phyloP scores from a whole-genome alignment of 2,797 vertebrate species.

The Syngnathus acus region DNA sequence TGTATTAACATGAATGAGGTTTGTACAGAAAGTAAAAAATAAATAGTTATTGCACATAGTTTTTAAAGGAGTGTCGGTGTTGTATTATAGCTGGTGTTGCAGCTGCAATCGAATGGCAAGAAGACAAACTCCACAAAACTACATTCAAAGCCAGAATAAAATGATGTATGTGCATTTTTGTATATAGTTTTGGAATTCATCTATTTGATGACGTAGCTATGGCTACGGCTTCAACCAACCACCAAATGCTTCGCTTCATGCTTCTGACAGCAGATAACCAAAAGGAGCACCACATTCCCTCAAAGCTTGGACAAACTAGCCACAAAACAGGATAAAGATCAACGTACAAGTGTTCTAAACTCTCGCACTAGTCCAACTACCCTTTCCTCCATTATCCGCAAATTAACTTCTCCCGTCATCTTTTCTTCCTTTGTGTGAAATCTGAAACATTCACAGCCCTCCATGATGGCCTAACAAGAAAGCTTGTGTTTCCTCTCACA shows the following conservation, averaged over 20 bases:
- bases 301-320: neutral
- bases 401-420: conserved; percentile 23
- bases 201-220: neutral
- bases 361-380: conserved; percentile 7
- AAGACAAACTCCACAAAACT: too few relatives aligned
- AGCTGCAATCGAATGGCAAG: too few relatives aligned
- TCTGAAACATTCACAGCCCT: conserved; percentile 40
- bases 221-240: neutral
- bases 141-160: too few relatives aligned
- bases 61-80: too few relatives aligned
- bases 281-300: neutral
- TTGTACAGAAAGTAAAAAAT: too few relatives aligned
- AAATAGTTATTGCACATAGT: too few relatives aligned
- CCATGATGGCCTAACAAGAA: conserved; percentile 50
- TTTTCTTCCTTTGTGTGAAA: conserved; percentile 51
- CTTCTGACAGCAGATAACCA: neutral
- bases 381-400: conserved; percentile 6
- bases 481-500: conserved; percentile 49
- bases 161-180: too few relatives aligned
- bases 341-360: conserved; percentile 3
- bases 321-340: neutral
- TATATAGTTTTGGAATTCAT: too few relatives aligned
- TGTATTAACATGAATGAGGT: too few relatives aligned
- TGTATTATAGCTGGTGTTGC: too few relatives aligned
- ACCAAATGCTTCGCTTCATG: neutral